Conservation (phyloP, 2,888 invertebrate genomes). For the Aethes cnicana region DNA sequence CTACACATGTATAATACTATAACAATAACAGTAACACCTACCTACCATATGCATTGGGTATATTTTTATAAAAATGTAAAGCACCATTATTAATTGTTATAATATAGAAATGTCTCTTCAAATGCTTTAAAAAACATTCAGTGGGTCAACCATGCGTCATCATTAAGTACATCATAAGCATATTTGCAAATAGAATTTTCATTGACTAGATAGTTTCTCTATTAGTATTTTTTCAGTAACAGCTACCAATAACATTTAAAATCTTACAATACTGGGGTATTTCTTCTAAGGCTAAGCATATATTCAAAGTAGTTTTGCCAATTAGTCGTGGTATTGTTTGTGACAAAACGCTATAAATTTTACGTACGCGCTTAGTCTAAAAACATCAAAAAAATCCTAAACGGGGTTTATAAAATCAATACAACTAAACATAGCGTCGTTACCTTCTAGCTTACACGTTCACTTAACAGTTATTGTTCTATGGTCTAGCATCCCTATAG, state of each 20-base stretch:
- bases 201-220: conserved; percentile 14
- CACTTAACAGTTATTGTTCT: conserved; percentile 16
- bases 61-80: conserved; percentile 12
- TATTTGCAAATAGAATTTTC: background rate
- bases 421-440: too few relatives aligned
- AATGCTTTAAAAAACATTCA: conserved; percentile 16
- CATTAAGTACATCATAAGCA: conserved; percentile 11
- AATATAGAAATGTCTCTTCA: background rate
- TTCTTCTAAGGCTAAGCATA: conserved; percentile 11
- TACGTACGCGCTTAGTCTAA: too few relatives aligned
- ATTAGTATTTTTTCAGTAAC: conserved; percentile 17
- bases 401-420: too few relatives aligned
- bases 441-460: conserved; percentile 33
- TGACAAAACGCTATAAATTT: too few relatives aligned
- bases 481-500: conserved; percentile 44
- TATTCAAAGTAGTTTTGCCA: too few relatives aligned
- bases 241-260: conserved; percentile 4
- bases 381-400: too few relatives aligned
- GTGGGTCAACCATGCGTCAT: conserved; percentile 22
- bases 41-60: conserved; percentile 28
- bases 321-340: too few relatives aligned
- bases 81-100: conserved; percentile 12
- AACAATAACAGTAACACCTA: conserved; percentile 29
- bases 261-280: too few relatives aligned
- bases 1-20: conserved; percentile 27